Evolutionary conservation across 2,888 invertebrate species (phyloP), one percentile per base, ranked within the genome.

Genomic region (Drosophila mimetica): DNA sequence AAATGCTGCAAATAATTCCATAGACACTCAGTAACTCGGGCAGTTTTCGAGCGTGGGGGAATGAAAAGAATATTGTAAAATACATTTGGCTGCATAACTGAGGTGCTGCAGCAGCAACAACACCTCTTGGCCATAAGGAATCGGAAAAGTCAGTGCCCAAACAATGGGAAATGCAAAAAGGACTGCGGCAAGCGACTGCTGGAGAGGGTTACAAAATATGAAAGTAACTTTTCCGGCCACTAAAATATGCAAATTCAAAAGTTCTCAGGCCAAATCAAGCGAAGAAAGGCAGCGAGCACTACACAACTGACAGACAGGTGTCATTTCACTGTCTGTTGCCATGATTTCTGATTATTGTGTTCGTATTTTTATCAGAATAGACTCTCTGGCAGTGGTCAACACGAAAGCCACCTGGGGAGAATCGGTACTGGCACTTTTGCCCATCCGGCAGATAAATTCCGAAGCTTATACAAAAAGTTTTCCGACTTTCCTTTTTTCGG

Each of bases 171-270:
- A 44, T 47, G 46, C 37, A 59, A 72, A 75, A 61, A 48, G 54
- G 53, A 60, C 64, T 63, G 60, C 28, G 42, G 58, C 44, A 53
- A 58, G 53, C 69, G 70, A 55, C 65, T 60, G 30, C n/a, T 30
- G 58, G 74, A 65, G 44, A 22, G 42, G 61, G 71, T 47, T 51
- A 53, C 18, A 46, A 58, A 69, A 67, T 69, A 58, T 50, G 70
- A 70, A 46, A 51, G 39, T 5, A 70, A 71, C 53, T 71, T 70
- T 79, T 79, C 34, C 66, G 60, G 47, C 67, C 57, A 61, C 59
- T 67, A 67, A 77, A 81, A 83, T 81, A 81, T 86, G 84, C 61
- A 81, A 81, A 81, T 81, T 83, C 78, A 83, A 86, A 81, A 86
- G 83, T 81, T 85, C 82, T 75, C 70, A 61, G 67, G 86, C 58